Base-by-base conservation (phyloP, 2,797 vertebrate species). In the Pseudochirops cupreus region DNA sequence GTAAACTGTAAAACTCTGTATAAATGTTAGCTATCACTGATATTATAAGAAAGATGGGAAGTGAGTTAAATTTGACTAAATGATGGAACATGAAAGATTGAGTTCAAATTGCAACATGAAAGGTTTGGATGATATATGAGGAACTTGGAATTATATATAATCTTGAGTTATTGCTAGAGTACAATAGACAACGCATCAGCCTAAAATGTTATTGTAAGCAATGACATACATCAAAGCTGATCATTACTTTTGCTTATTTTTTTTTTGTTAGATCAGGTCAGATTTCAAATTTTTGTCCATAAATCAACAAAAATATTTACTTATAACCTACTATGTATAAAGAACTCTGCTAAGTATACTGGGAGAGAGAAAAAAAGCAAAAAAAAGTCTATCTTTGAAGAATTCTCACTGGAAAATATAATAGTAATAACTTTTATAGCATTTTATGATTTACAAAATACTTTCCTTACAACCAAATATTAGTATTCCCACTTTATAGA, bases 31-130 rank as follows among this genome's bases (percentile, higher is more conserved):
- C 62, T n/a, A n/a, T 74, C 14, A 39, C 7, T 39, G 28, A 21
- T 74, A 74, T 39, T 74, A 21, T 39, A 39, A 74, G 33, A 67
- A 67, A 67, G 5, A 74, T 39, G n/a, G 67, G 67, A 74, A 74
- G 5, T 74, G n/a, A 74, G 67, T 39, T 74, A 39, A 74, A 74
- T 74, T 74, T 74, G 67, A 74, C 67, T 74, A 67, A 1, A n/a
- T 67, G n/a, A 58, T 96, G 58, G 33, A 59, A 82, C 12, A 6
- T 74, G 62, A 53, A 95, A 53, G 57, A 93, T 31, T 39, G 26
- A 87, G 6, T 93, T 59, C 58, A 58, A 74, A 39, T 91, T 56
- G 89, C 18, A n/a, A n/a, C 14, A 18, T 33, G 6, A 59, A 59
- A 58, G 1, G 21, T 62, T 92, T 59, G 10, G 46, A 52, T 53